A percentile compares a stretch with the other conserved stretches of the same genome.
Evolutionary conservation across 2,113 vertebrate species (phyloP).

Genomic region (Dasyprocta punctata): DNA sequence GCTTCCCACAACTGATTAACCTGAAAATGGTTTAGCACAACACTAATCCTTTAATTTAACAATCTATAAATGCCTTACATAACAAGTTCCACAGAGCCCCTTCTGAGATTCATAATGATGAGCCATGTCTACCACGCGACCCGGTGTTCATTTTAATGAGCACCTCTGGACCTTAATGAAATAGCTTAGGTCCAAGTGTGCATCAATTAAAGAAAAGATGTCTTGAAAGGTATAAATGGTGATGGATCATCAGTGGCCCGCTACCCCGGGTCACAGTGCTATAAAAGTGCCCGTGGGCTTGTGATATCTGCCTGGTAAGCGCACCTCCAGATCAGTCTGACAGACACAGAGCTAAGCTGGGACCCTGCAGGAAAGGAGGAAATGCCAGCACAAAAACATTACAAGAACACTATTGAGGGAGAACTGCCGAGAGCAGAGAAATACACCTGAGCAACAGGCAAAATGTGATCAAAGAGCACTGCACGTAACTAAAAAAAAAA

Average conservation of each 20-base stretch:
- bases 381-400: background rate
- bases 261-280: conserved; percentile 46
- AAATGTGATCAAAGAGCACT: background rate
- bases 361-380: background rate
- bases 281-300: conserved; percentile 62
- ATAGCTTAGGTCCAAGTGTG: conserved; percentile 70
- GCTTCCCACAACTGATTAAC: conserved; percentile 81
- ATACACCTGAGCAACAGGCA: background rate
- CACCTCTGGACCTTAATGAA: conserved; percentile 81
- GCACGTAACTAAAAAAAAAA: background rate
- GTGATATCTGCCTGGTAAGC: conserved; percentile 46
- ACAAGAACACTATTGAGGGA: background rate
- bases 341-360: background rate
- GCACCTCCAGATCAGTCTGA: background rate
- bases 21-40: conserved; percentile 80
- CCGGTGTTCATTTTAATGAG: conserved; percentile 80
- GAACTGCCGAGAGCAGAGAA: background rate
- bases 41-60: conserved; percentile 80
- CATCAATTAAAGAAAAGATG: conserved; percentile 79
- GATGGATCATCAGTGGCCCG: conserved; percentile 51
- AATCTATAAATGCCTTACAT: conserved; percentile 74
- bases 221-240: conserved; percentile 72
- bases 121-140: conserved; percentile 56
- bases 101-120: conserved; percentile 74
- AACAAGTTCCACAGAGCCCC: conserved; percentile 82